phyloP scores from a whole-genome alignment of 2,888 invertebrate species.

The Agapostemon virescens region DNA sequence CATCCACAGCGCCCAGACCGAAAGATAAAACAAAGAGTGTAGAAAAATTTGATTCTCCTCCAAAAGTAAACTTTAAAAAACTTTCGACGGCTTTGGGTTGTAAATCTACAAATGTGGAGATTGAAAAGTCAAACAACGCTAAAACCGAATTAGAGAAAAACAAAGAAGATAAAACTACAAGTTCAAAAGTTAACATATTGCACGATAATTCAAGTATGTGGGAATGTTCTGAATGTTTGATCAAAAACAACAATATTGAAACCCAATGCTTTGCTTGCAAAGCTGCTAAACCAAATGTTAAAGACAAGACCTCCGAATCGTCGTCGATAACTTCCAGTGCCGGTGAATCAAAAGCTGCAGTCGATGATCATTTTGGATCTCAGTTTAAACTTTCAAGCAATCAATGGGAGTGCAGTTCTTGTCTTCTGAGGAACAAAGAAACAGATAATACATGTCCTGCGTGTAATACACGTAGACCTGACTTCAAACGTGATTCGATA shows the following conservation, averaged over 20 bases:
- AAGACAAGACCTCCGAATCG: conserved; percentile 41
- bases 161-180: background rate
- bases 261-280: conserved; percentile 77
- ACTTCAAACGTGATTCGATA: conserved; percentile 51
- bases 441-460: conserved; percentile 81
- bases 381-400: conserved; percentile 67
- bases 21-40: conserved; percentile 71
- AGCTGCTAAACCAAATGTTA: conserved; percentile 60
- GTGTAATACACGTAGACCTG: conserved; percentile 81
- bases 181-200: conserved; percentile 5
- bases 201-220: conserved; percentile 66
- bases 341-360: conserved; percentile 39
- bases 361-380: conserved; percentile 63
- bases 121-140: conserved; percentile 20
- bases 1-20: conserved; percentile 73
- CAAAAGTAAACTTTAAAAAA: conserved; percentile 79
- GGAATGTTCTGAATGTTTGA: conserved; percentile 79
- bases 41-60: conserved; percentile 53
- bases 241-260: conserved; percentile 73
- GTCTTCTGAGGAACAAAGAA: conserved; percentile 82
- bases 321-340: conserved; percentile 33
- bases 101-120: conserved; percentile 42
- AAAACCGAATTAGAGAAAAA: background rate
- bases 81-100: conserved; percentile 80
- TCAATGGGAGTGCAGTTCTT: conserved; percentile 83